A percentile compares a stretch with the other conserved stretches of the same genome.
phyloP scores from a whole-genome alignment of 2,113 vertebrate species.

The Chionodraco myersi region DNA sequence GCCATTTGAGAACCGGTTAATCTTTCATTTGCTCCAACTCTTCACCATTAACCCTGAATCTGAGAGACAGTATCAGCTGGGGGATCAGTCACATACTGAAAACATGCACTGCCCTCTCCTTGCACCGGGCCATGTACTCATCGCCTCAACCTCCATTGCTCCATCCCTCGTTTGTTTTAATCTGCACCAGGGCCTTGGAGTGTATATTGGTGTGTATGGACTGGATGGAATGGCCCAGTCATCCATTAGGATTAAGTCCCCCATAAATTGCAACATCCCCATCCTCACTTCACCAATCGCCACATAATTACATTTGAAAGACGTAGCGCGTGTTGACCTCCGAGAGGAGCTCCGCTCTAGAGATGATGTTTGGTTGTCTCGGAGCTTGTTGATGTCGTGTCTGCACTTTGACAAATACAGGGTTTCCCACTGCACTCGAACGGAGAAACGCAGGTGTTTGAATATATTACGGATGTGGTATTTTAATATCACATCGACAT shows the following conservation, averaged over 20 bases:
- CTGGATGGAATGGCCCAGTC: slow-evolving; percentile 17
- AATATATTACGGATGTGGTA: neutral
- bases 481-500: neutral
- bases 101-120: slow-evolving; percentile 64
- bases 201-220: neutral
- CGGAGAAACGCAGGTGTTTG: neutral
- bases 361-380: slow-evolving; percentile 42
- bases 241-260: slow-evolving; percentile 60
- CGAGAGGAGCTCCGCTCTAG: slow-evolving; percentile 31
- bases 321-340: slow-evolving; percentile 69
- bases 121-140: slow-evolving; percentile 54
- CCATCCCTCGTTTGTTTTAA: slow-evolving; percentile 50
- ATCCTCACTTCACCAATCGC: slow-evolving; percentile 65
- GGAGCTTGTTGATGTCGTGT: neutral
- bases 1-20: slow-evolving; percentile 18
- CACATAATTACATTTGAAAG: slow-evolving; percentile 82
- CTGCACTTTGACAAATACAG: neutral
- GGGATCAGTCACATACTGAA: slow-evolving; percentile 49
- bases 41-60: slow-evolving; percentile 58
- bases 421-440: neutral
- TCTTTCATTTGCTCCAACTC: slow-evolving; percentile 38
- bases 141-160: slow-evolving; percentile 22
- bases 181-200: slow-evolving; percentile 56
- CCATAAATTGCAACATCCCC: slow-evolving; percentile 64
- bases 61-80: slow-evolving; percentile 1